Conservation (phyloP, 2,113 vertebrate species). For the Egretta garzetta region DNA sequence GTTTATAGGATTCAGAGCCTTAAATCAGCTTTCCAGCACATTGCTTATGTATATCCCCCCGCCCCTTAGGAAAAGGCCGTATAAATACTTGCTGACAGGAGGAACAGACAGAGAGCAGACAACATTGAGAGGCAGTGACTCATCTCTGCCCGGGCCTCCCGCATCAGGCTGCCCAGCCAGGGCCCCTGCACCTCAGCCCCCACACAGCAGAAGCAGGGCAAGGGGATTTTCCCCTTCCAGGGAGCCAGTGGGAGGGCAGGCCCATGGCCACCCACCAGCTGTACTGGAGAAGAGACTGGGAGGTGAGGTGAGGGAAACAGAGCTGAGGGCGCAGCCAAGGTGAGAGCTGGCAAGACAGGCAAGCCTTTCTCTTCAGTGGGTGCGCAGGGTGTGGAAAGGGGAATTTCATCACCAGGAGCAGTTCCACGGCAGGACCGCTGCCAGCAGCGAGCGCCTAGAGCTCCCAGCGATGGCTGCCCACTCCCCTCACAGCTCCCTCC, state of each 20-base stretch:
- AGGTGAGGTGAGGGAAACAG: not conserved
- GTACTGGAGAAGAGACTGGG: not conserved
- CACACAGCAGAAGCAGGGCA: not conserved
- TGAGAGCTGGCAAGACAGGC: not conserved
- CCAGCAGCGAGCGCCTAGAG: not conserved
- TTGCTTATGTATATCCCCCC: not conserved
- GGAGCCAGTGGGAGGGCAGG: not conserved
- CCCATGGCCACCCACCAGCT: not conserved
- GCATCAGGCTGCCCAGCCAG: accelerated
- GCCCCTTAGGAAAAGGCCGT: not conserved
- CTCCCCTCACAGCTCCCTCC: not conserved
- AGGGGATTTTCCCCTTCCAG: not conserved
- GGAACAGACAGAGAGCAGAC: not conserved
- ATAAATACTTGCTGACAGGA: not conserved
- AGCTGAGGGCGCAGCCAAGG: not conserved
- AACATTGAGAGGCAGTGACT: accelerated
- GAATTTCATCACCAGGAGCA: not conserved
- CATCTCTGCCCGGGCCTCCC: accelerated
- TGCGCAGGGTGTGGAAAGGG: accelerated
- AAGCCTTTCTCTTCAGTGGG: not conserved
- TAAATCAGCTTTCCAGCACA: not conserved
- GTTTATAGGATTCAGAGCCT: not conserved
- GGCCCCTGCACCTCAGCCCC: not conserved
- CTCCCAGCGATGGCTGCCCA: accelerated
- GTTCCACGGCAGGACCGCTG: not conserved